Conservation (phyloP, 2,888 invertebrate genomes). For the Eurois occulta region DNA sequence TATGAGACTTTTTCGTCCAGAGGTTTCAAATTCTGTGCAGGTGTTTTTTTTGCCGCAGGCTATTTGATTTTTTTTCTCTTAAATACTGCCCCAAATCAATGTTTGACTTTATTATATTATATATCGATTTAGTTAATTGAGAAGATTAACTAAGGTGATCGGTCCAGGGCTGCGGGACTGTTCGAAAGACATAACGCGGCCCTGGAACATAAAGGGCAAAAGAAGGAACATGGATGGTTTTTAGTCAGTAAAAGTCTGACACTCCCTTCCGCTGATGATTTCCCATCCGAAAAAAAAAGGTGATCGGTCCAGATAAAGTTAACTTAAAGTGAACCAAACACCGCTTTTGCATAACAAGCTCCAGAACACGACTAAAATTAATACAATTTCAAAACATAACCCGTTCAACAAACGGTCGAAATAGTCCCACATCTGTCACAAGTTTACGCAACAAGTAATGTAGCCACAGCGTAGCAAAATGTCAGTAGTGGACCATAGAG, state of each 20-base stretch:
- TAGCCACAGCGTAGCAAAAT: constrained; percentile 41
- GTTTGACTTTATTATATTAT: neutral
- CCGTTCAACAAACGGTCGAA: constrained; percentile 49
- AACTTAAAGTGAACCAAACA: neutral
- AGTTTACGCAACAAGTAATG: constrained; percentile 56
- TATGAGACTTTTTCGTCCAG: neutral
- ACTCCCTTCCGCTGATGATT: too few relatives aligned
- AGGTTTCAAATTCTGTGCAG: too few relatives aligned
- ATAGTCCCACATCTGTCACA: constrained; percentile 59
- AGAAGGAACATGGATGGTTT: too few relatives aligned
- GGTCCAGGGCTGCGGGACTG: too few relatives aligned
- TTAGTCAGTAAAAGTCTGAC: too few relatives aligned
- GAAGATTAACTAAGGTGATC: neutral
- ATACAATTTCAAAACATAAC: constrained; percentile 56
- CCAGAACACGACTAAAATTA: constrained; percentile 31
- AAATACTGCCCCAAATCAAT: neutral
- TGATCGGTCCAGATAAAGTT: neutral
- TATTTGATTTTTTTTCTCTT: neutral
- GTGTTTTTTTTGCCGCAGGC: neutral
- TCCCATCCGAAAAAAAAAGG: too few relatives aligned
- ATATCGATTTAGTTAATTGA: neutral
- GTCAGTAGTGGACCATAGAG: constrained; percentile 19
- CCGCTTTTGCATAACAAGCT: constrained; percentile 4
- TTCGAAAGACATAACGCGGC: too few relatives aligned
- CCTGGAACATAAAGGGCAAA: too few relatives aligned